Percentiles rank a stretch among this genome's conserved stretches.
These are phyloP conservation scores for Cyanistes caeruleus DNA, from an alignment of 2,113 vertebrate genomes.

Conservation along the genomic window DNA sequence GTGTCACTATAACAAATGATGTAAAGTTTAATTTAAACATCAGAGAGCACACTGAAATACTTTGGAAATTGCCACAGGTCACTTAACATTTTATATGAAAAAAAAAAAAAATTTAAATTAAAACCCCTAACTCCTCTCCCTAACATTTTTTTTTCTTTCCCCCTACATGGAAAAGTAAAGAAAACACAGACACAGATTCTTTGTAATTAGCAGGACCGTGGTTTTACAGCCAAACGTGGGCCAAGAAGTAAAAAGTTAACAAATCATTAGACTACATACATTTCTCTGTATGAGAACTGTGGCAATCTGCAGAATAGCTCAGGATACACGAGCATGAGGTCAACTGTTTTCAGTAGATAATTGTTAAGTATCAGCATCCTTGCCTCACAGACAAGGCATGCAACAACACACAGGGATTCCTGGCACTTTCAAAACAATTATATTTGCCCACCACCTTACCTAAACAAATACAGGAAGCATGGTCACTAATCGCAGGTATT, in stretches of 20 bases:
- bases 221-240: constrained; percentile 21
- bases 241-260: constrained; percentile 55
- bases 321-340: constrained; percentile 48
- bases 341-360: constrained; percentile 71
- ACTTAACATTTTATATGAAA: constrained; percentile 25
- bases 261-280: constrained; percentile 31
- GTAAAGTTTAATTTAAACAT: constrained; percentile 66
- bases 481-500: neutral
- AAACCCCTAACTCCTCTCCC: neutral
- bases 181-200: constrained; percentile 53
- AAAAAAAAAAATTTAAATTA: neutral
- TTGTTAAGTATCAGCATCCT: constrained; percentile 17
- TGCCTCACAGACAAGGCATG: constrained; percentile 47
- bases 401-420: neutral
- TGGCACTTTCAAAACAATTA: neutral
- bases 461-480: constrained; percentile 19
- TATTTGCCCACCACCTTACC: neutral
- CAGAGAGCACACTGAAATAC: constrained; percentile 58
- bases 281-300: neutral
- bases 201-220: constrained; percentile 49
- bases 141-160: neutral
- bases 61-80: constrained; percentile 62
- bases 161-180: neutral
- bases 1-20: constrained; percentile 64
- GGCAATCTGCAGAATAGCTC: constrained; percentile 40